These are phyloP conservation scores for Pseudoatta argentina DNA, from an alignment of 1,140 invertebrate genomes.

Conservation along the genomic window DNA sequence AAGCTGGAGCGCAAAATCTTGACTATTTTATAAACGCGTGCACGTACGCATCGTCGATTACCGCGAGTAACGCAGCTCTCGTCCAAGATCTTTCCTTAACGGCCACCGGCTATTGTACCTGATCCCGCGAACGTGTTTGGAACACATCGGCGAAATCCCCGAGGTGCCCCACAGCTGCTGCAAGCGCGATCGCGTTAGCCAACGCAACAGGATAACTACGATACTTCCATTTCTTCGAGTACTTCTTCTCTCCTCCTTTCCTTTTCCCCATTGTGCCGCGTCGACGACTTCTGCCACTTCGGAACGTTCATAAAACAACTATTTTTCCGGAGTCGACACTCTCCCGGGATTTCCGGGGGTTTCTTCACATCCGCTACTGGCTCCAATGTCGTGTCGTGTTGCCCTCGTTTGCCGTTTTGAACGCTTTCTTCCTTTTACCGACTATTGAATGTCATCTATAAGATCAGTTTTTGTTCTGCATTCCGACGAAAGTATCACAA, in stretches of 20 bases:
- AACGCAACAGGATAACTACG: constrained; percentile 57
- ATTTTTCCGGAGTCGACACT: constrained; percentile 73
- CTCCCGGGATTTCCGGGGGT: constrained; percentile 73
- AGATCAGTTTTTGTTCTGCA: neutral
- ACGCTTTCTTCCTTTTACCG: neutral
- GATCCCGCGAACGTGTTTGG: constrained; percentile 75
- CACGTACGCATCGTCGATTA: constrained; percentile 74
- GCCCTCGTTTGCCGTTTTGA: constrained; percentile 15
- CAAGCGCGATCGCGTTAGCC: constrained; percentile 36
- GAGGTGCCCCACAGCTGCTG: constrained; percentile 15
- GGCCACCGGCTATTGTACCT: constrained; percentile 72
- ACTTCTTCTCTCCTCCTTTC: constrained; percentile 39
- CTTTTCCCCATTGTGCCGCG: constrained; percentile 68
- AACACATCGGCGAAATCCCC: constrained; percentile 62
- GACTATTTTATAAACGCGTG: constrained; percentile 41
- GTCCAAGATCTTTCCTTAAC: constrained; percentile 52
- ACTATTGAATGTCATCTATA: neutral
- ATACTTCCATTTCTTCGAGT: constrained; percentile 42
- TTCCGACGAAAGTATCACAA: neutral
- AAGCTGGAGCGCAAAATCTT: neutral
- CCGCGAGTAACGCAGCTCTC: constrained; percentile 75
- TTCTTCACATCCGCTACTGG: constrained; percentile 71
- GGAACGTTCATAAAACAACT: constrained; percentile 79
- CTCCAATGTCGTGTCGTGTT: neutral
- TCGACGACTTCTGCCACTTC: constrained; percentile 71